Evolutionary conservation across 1,140 invertebrate genomes (phyloP).

Genomic region (Listronotus bonariensis): DNA sequence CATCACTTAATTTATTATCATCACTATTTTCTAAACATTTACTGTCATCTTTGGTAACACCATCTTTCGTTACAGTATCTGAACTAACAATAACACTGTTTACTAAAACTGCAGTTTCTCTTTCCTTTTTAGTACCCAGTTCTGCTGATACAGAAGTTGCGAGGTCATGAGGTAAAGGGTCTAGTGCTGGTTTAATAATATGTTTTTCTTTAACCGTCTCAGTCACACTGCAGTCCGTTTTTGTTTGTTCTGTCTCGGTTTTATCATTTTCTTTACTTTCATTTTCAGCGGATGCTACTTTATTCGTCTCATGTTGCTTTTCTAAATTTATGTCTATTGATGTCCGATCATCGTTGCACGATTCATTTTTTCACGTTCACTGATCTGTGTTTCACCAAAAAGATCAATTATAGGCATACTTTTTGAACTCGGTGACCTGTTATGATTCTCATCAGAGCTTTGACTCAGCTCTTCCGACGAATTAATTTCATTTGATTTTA

Average conservation of each 20-base stretch:
- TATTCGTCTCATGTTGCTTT: neutral
- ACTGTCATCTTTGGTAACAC: neutral
- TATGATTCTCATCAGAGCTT: slow-evolving; percentile 8
- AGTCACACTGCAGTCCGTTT: too few species aligned
- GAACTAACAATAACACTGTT: slow-evolving; percentile 3
- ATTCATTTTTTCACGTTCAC: neutral
- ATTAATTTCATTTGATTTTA: neutral
- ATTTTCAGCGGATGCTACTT: neutral
- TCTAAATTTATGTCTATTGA: neutral
- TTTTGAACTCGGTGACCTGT: slow-evolving; percentile 25
- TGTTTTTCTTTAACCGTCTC: too few species aligned
- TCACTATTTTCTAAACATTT: neutral
- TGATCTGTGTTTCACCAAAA: slow-evolving; percentile 13
- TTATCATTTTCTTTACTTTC: neutral
- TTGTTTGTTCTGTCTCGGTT: too few species aligned
- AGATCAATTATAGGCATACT: slow-evolving; percentile 43
- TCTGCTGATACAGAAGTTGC: neutral
- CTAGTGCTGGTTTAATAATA: too few species aligned
- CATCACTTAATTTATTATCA: too few species aligned
- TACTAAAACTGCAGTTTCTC: neutral
- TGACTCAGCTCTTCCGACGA: slow-evolving; percentile 10
- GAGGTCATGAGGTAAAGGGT: neutral
- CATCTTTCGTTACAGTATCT: neutral
- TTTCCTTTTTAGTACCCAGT: neutral
- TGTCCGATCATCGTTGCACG: neutral